Percentiles rank a stretch among this genome's conserved stretches.
Evolutionary conservation across 2,797 vertebrate genomes (phyloP).

Genomic region (Phataginus tricuspis): DNA sequence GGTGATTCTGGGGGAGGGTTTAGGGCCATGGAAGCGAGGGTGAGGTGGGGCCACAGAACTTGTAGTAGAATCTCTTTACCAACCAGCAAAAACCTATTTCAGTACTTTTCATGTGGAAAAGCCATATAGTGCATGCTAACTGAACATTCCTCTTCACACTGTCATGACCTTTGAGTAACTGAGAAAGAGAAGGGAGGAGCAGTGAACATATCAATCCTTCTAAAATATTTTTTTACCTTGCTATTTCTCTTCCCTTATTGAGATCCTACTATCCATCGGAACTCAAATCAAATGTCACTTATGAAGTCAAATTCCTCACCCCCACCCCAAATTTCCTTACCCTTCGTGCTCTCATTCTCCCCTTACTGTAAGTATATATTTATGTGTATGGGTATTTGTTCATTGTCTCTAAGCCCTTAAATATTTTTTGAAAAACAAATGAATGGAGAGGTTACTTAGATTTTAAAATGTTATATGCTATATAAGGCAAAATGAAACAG

Average conservation of each 20-base stretch:
- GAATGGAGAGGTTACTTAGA: not conserved
- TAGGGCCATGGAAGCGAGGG: not conserved
- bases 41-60: not conserved
- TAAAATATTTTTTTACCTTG: not conserved
- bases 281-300: not conserved
- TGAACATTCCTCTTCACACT: not conserved
- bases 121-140: not conserved
- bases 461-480: constrained; percentile 14
- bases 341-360: not conserved
- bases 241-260: not conserved
- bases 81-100: not conserved
- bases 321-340: not conserved
- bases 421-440: not conserved
- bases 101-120: not conserved
- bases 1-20: not conserved
- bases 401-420: not conserved
- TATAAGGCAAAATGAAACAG: not conserved
- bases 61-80: not conserved
- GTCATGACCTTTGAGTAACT: not conserved
- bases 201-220: not conserved
- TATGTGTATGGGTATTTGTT: not conserved
- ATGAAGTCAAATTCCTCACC: not conserved
- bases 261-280: not conserved
- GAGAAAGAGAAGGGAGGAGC: not conserved
- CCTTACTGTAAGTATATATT: not conserved